Evolutionary conservation across 2,113 vertebrate species (phyloP).

Genomic region (Origma solitaria): DNA sequence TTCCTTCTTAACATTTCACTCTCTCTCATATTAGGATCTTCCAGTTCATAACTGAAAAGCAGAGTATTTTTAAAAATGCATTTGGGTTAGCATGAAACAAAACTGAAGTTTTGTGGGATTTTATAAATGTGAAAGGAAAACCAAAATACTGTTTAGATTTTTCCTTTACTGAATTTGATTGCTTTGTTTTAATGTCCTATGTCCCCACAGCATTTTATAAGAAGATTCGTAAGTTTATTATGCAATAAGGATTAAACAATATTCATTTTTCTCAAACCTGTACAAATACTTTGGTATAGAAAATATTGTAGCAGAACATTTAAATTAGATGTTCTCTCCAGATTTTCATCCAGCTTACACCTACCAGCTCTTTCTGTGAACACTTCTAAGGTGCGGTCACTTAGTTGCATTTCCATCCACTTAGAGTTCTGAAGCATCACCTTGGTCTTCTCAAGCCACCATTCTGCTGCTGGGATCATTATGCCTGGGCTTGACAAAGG

Average conservation of each 20-base stretch:
- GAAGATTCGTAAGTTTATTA: not conserved
- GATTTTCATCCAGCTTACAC: not conserved
- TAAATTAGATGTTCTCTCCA: not conserved
- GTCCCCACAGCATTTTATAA: not conserved
- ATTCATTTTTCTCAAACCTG: not conserved
- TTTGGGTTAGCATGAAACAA: not conserved
- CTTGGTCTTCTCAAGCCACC: not conserved
- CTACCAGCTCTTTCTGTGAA: not conserved
- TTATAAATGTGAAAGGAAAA: not conserved
- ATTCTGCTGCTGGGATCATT: not conserved
- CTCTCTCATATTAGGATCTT: not conserved
- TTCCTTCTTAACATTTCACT: not conserved
- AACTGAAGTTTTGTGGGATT: no score
- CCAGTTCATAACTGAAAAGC: not conserved
- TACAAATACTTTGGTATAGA: not conserved
- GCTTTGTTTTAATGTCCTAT: not conserved
- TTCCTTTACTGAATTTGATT: not conserved
- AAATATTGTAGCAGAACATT: not conserved
- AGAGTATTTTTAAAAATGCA: not conserved
- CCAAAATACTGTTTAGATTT: not conserved
- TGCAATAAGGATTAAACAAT: not conserved
- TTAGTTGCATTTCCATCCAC: not conserved
- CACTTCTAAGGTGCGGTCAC: not conserved
- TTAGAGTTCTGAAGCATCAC: not conserved
- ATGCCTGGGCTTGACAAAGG: not conserved